phyloP scores from a whole-genome alignment of 2,888 invertebrate genomes.

The Calliscelio sp. region DNA sequence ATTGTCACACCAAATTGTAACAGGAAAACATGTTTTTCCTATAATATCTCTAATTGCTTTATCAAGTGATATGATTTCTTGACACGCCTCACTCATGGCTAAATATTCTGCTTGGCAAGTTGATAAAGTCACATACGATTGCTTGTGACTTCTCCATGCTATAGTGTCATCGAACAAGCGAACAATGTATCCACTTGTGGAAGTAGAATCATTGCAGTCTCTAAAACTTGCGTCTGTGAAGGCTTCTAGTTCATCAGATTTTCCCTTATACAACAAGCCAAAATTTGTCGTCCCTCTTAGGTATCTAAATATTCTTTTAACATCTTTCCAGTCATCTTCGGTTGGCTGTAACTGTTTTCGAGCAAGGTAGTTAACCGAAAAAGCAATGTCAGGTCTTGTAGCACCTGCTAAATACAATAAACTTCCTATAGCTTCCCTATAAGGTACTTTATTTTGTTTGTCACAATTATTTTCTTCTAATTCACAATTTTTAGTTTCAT shows the following conservation, averaged over 20 bases:
- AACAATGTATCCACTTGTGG: no score
- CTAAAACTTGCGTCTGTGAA: not conserved
- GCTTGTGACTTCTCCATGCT: no score
- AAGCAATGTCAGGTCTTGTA: constrained; percentile 1
- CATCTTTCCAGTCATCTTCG: constrained; percentile 1
- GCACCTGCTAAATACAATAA: constrained; percentile 1
- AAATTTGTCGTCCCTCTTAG: not conserved
- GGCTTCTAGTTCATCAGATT: not conserved
- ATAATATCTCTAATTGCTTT: no score
- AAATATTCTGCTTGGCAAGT: no score
- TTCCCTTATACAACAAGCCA: not conserved
- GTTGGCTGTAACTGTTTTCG: not conserved
- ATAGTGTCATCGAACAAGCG: no score
- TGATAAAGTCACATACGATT: no score
- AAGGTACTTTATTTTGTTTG: no score
- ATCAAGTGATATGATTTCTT: no score
- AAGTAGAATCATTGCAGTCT: not conserved
- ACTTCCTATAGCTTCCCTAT: constrained; percentile 1
- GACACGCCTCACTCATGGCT: not conserved
- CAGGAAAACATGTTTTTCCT: no score
- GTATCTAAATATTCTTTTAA: not conserved
- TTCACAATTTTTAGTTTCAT: no score
- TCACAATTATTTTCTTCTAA: no score
- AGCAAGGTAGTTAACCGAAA: not conserved
- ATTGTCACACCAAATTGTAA: not conserved